These are phyloP conservation scores for Diorhabda carinulata DNA, from an alignment of 1,140 invertebrate species.

Conservation along the genomic window DNA sequence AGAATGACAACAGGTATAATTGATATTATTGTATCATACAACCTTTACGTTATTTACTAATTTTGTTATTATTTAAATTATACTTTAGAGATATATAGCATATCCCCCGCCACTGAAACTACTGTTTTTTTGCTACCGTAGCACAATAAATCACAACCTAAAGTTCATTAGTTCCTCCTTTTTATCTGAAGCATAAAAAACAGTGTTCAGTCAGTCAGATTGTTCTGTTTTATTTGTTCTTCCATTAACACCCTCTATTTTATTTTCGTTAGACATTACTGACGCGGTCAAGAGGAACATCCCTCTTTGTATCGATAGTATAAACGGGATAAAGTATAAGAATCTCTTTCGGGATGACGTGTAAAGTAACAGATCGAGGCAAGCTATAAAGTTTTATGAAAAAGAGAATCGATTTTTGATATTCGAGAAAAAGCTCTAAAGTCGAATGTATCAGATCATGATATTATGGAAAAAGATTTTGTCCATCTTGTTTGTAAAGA, in stretches of 20 bases:
- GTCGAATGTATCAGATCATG: neutral
- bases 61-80: too few relatives aligned
- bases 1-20: too few relatives aligned
- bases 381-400: neutral
- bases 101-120: too few relatives aligned
- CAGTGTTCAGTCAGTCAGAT: neutral
- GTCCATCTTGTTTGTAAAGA: neutral
- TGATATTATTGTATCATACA: too few relatives aligned
- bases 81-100: too few relatives aligned
- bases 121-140: too few relatives aligned
- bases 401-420: neutral
- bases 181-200: conserved; percentile 1
- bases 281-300: neutral
- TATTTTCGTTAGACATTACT: neutral
- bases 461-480: neutral
- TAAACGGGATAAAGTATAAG: neutral
- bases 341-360: too few relatives aligned
- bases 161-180: neutral
- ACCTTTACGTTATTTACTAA: too few relatives aligned
- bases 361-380: neutral
- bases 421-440: neutral
- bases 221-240: neutral
- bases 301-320: neutral
- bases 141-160: neutral
- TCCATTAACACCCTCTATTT: neutral